Evolutionary conservation across 2,113 vertebrate species (phyloP).

Genomic region (Tapirus terrestris): DNA sequence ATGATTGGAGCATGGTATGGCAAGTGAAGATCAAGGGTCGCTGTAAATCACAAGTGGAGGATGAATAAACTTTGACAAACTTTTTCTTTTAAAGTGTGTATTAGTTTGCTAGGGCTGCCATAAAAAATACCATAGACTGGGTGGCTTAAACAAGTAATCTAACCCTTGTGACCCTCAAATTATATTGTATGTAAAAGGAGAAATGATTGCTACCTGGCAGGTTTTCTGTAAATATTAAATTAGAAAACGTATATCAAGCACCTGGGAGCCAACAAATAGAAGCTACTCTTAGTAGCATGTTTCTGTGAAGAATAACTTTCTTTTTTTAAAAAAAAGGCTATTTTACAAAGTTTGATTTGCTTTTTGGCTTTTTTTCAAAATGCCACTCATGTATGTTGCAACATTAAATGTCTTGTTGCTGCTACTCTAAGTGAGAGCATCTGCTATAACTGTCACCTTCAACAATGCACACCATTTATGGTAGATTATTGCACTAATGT

Average conservation of each 20-base stretch:
- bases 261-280: background rate
- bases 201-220: background rate
- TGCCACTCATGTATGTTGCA: background rate
- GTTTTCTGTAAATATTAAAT: conserved; percentile 10
- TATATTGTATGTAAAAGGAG: background rate
- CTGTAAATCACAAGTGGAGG: background rate
- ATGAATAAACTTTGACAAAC: background rate
- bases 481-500: background rate
- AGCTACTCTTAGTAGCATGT: background rate
- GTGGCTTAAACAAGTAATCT: background rate
- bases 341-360: background rate
- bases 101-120: background rate
- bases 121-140: background rate
- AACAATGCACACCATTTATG: background rate
- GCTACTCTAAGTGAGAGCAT: background rate
- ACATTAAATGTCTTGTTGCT: background rate
- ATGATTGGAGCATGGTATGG: background rate
- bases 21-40: background rate
- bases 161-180: background rate
- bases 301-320: background rate
- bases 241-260: background rate
- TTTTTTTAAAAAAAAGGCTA: background rate
- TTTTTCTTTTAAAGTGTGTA: background rate
- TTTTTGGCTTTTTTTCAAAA: conserved; percentile 8
- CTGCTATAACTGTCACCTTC: background rate